Conservation (phyloP, 2,888 invertebrate genomes). For the Anoplius nigerrimus region DNA sequence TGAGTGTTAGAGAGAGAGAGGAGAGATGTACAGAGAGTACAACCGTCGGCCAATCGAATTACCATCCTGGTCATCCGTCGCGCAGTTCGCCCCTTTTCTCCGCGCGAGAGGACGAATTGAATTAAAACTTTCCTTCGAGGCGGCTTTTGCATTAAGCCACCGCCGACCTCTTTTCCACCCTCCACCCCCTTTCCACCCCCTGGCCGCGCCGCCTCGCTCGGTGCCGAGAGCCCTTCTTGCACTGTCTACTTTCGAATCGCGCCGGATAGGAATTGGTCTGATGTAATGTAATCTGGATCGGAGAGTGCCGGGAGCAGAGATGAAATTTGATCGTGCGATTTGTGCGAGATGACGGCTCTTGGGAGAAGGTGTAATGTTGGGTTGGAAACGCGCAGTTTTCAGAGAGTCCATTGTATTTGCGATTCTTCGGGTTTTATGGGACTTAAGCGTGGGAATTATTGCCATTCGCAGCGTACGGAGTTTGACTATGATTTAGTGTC, state of each 20-base stretch:
- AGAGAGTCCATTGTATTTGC: no score
- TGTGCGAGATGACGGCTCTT: no score
- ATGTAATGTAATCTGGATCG: no score
- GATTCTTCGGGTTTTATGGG: no score
- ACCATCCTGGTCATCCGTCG: conserved; percentile 52
- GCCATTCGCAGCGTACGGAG: no score
- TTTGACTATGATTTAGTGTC: no score
- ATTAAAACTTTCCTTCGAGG: conserved; percentile 53
- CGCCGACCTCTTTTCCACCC: neutral
- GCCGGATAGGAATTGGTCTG: neutral
- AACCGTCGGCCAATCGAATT: conserved; percentile 47
- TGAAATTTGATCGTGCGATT: no score
- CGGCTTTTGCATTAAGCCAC: conserved; percentile 39
- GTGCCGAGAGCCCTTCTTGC: neutral
- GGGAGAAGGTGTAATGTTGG: no score
- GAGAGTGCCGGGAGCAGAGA: no score
- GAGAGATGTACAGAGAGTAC: neutral
- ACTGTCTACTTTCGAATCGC: neutral
- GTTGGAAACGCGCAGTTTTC: no score
- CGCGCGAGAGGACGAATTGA: conserved; percentile 40
- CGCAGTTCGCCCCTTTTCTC: conserved; percentile 28
- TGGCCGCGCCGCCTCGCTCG: neutral
- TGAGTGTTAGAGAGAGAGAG: neutral
- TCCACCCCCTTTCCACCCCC: neutral
- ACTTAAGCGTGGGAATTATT: no score